phyloP scores from a whole-genome alignment of 2,888 invertebrate species.

The Micoletzkya japonica region DNA sequence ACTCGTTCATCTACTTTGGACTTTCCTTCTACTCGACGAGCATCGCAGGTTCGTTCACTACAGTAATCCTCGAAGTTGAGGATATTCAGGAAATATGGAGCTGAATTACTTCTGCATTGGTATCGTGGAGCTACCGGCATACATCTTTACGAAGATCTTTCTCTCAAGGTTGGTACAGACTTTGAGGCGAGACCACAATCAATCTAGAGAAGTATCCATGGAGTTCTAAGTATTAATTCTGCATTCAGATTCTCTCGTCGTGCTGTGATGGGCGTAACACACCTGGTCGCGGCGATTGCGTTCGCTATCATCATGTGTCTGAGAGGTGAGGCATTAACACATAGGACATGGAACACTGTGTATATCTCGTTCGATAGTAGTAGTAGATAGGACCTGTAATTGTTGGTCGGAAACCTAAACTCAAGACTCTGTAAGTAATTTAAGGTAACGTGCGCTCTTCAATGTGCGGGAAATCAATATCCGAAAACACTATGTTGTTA shows the following conservation, averaged over 20 bases:
- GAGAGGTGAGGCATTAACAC: neutral
- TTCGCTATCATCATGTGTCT: neutral
- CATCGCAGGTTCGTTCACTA: conserved; percentile 40
- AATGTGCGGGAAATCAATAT: too few relatives aligned
- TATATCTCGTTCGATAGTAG: neutral
- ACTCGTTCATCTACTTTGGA: conserved; percentile 59
- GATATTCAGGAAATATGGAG: conserved; percentile 39
- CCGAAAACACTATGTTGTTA: neutral
- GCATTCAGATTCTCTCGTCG: conserved; percentile 12
- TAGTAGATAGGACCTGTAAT: neutral
- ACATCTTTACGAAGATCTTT: conserved; percentile 2
- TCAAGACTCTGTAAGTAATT: neutral
- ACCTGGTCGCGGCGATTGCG: neutral
- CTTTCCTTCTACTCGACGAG: conserved; percentile 53
- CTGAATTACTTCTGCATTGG: conserved; percentile 53
- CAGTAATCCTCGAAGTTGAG: too few relatives aligned
- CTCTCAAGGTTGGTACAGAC: conserved; percentile 14
- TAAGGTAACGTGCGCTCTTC: too few relatives aligned
- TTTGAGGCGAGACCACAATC: too few relatives aligned
- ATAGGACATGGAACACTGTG: too few relatives aligned
- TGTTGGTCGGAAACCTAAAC: neutral
- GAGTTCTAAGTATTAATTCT: neutral
- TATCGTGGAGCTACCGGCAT: conserved; percentile 55
- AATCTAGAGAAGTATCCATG: too few relatives aligned
- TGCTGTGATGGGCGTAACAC: conserved; percentile 7